Percentiles rank a stretch among this genome's conserved stretches.
These are phyloP conservation scores for Palythoa caribaeorum DNA, from an alignment of 92 coral and sea anemone genomes.

Conservation along the genomic window DNA sequence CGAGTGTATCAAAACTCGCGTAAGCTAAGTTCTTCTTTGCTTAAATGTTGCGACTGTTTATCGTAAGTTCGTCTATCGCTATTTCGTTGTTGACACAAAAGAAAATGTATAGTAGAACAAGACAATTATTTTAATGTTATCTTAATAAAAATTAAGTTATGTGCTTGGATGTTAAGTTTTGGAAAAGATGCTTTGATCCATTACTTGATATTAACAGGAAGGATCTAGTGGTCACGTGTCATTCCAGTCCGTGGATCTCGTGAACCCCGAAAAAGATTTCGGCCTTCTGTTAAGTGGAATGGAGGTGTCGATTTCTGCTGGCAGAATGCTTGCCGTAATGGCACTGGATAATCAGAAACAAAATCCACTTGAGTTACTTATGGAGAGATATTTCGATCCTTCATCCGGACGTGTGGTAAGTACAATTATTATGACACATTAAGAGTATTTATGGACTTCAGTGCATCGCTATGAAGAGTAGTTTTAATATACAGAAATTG, in stretches of 20 bases:
- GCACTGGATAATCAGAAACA: slow-evolving; percentile 69
- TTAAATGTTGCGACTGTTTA: no score
- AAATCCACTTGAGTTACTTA: slow-evolving; percentile 80
- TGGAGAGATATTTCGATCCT: slow-evolving; percentile 89
- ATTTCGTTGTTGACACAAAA: no score
- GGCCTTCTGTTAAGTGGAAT: slow-evolving; percentile 75
- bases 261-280: slow-evolving; percentile 69
- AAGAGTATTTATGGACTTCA: no score
- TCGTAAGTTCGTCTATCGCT: no score
- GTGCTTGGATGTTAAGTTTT: no score
- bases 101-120: no score
- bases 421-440: not conserved
- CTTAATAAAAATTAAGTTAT: no score
- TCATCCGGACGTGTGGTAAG: slow-evolving; percentile 79
- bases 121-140: no score
- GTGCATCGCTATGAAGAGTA: not conserved
- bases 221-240: slow-evolving; percentile 73
- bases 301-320: slow-evolving; percentile 63
- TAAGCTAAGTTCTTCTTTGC: no score
- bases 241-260: slow-evolving; percentile 80
- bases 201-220: slow-evolving; percentile 47
- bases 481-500: no score
- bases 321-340: slow-evolving; percentile 77
- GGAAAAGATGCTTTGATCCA: not conserved
- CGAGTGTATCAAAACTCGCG: no score